phyloP scores from a whole-genome alignment of 2,888 invertebrate genomes.

The Yponomeuta plumbellus region DNA sequence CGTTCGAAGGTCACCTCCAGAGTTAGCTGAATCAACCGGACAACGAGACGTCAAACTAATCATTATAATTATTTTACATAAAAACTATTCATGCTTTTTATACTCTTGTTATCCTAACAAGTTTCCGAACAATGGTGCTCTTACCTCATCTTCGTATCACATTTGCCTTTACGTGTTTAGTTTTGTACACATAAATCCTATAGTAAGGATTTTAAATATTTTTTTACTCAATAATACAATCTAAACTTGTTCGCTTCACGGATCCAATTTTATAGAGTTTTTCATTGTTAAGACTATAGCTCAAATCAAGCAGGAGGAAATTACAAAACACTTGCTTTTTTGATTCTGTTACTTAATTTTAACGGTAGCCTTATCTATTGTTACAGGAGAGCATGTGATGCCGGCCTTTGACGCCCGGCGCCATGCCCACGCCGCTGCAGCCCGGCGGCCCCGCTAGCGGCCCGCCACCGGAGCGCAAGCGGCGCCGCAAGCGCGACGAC shows the following conservation, averaged over 20 bases:
- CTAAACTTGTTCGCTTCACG: no score
- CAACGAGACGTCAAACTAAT: background rate
- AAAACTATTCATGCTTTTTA: slow-evolving; percentile 1
- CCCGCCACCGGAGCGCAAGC: slow-evolving; percentile 78
- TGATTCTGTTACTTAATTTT: background rate
- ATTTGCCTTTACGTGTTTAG: no score
- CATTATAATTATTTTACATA: background rate
- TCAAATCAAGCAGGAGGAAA: no score
- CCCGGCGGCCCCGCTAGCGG: slow-evolving; percentile 78
- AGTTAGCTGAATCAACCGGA: slow-evolving; percentile 31
- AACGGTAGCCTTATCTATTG: slow-evolving; percentile 31
- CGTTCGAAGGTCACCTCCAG: slow-evolving; percentile 63
- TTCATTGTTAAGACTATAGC: no score
- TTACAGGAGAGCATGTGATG: slow-evolving; percentile 78
- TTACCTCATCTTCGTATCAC: no score
- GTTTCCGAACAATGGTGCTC: background rate
- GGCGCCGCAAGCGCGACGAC: slow-evolving; percentile 79
- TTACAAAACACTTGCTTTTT: background rate
- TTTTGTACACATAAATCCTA: no score
- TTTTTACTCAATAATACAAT: no score
- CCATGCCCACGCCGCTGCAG: slow-evolving; percentile 78
- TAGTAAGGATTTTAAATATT: no score
- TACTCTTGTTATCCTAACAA: background rate
- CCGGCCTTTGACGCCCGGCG: slow-evolving; percentile 77
- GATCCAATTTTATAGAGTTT: no score